Conservation (phyloP, 1,140 invertebrate genomes). For the Psix sp. region DNA sequence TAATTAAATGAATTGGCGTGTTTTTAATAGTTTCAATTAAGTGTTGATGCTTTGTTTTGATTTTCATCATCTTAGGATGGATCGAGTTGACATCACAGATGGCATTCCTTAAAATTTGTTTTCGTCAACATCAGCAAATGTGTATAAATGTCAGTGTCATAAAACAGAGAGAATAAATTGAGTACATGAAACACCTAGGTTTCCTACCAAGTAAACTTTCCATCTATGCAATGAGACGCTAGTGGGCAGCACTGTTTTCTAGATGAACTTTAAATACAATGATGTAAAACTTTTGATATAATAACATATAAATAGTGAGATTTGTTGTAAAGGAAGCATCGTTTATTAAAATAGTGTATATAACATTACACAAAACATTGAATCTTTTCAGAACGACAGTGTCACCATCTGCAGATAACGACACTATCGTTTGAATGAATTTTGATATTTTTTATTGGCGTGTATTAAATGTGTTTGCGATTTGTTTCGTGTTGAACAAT, state of each 20-base stretch:
- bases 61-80: no score
- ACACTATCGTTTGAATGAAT: conserved; percentile 6
- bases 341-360: no score
- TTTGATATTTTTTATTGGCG: conserved; percentile 10
- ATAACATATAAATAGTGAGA: conserved; percentile 6
- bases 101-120: no score
- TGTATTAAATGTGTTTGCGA: conserved; percentile 10
- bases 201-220: conserved; percentile 50
- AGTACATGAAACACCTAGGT: conserved; percentile 51
- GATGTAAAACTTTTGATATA: conserved; percentile 9
- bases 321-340: no score
- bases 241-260: conserved; percentile 44
- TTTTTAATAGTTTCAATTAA: no score
- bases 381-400: conserved; percentile 7
- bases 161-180: no score
- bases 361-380: conserved; percentile 44
- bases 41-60: no score
- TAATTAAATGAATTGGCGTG: no score
- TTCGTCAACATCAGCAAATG: no score
- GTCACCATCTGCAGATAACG: background rate
- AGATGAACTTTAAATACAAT: conserved; percentile 34
- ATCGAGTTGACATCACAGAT: no score
- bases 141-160: background rate
- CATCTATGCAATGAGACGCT: conserved; percentile 40
- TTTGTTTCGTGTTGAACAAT: conserved; percentile 40